Evolutionary conservation across 2,113 vertebrate genomes (phyloP).

Genomic region (Ia io): DNA sequence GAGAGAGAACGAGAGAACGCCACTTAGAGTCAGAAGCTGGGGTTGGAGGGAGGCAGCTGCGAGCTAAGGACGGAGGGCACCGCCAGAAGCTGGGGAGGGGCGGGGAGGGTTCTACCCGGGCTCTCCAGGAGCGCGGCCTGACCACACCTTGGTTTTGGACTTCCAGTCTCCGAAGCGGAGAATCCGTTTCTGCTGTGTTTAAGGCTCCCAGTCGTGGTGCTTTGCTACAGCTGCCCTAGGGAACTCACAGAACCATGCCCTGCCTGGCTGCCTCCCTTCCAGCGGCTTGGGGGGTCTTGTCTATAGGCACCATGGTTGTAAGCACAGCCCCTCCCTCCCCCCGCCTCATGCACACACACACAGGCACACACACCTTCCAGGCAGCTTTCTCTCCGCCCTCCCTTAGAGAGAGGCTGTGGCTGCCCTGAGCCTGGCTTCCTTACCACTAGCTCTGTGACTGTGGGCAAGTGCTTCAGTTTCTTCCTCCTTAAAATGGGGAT

Average conservation of each 20-base stretch:
- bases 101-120: neutral
- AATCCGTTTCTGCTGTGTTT: neutral
- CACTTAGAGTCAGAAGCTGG: neutral
- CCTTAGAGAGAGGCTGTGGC: neutral
- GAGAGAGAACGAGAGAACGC: neutral
- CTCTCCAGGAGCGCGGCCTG: neutral
- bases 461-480: neutral
- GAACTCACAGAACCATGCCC: neutral
- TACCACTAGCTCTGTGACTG: neutral
- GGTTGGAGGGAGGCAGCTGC: neutral
- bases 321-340: neutral
- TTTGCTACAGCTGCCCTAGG: neutral
- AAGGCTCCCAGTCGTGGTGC: neutral
- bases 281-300: neutral
- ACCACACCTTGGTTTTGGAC: neutral
- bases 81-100: neutral
- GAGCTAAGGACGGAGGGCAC: neutral
- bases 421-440: neutral
- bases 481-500: neutral
- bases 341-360: neutral
- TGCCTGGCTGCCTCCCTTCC: neutral
- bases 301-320: fast-evolving
- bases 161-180: neutral
- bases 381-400: neutral
- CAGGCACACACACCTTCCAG: neutral